A percentile compares a stretch with the other conserved stretches of the same genome.
Conservation (phyloP, 2,113 vertebrate species). For the Hemiscyllium ocellatum region DNA sequence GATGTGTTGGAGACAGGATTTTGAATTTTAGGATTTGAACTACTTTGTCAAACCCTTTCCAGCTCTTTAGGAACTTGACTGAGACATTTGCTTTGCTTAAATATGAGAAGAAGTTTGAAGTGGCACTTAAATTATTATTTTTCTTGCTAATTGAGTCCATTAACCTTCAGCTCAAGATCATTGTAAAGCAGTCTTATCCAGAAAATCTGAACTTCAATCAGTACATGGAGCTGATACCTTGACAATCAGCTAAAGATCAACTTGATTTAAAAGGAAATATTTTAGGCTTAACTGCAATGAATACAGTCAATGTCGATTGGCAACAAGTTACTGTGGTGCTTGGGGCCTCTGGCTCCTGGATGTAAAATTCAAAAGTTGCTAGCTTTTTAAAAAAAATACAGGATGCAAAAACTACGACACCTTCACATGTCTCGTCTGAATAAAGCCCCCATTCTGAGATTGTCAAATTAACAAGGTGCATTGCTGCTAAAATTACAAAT, state of each 20-base stretch:
- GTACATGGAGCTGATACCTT: not conserved
- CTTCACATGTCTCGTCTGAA: not conserved
- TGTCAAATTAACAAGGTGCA: slow-evolving; percentile 21
- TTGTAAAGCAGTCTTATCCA: not conserved
- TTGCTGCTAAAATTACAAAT: slow-evolving; percentile 1
- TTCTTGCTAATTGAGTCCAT: not conserved
- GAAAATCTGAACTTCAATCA: not conserved
- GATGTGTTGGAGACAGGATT: not conserved
- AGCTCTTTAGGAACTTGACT: not conserved
- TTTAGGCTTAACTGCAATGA: not conserved
- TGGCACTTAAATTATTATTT: slow-evolving; percentile 1
- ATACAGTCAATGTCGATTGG: not conserved
- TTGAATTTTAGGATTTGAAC: not conserved
- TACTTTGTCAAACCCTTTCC: not conserved
- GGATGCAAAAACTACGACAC: not conserved
- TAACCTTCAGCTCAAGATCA: not conserved
- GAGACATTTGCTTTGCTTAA: not conserved
- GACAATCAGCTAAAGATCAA: not conserved
- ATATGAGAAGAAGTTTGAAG: not conserved
- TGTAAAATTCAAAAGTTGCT: not conserved
- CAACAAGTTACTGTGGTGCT: not conserved
- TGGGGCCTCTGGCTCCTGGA: not conserved
- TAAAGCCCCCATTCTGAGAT: not conserved
- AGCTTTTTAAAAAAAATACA: not conserved
- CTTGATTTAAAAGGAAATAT: not conserved